Evolutionary conservation across 1,140 invertebrate genomes (phyloP), one percentile per base, ranked within the genome.

Genomic region (Lycorma delicatula): DNA sequence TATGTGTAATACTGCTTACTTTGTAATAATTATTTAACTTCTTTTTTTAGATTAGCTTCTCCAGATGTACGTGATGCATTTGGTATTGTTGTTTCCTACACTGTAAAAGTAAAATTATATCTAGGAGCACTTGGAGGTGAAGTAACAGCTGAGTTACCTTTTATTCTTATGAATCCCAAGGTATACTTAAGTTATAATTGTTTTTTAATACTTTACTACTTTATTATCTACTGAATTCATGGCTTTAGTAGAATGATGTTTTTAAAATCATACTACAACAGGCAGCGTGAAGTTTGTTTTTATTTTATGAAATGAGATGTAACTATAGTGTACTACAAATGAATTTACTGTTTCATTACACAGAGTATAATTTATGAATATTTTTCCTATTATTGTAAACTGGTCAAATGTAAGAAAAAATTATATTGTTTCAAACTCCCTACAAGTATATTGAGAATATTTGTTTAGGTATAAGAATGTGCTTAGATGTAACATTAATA

Each of bases 151-250:
- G 96, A 99, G 74, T 72, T 99, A 64, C 97, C 97, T 7, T 98
- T 99, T 74, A 92, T 98, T 41, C 73, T 99, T 38, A 98, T 98
- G 86, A 90, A 97, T 74, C 90, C 94, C 2, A 98, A 97, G 75
- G 72, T 73, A 67, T 58, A 56, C 1, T 3, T n/a, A 31, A 51
- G 20, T n/a, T n/a, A 22, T 47, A 6, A 47, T 9, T n/a, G 20
- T 12, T 7, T 56, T 16, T 7, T 7, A 9, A 47, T 41, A 16
- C 7, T 54, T n/a, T 6, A 38, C 27, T 7, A 6, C 23, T 23
- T 54, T 26, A 6, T 28, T 51, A 9, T 7, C 5, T 23, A 36
- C 13, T 51, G 22, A 11, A 51, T 9, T 7, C 18, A 9, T 34
- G 9, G 31, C 31, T 9, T 34, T 34, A 9, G 9, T 9, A 34